Conservation (phyloP, 2,888 invertebrate genomes). For the Melieria omissa region DNA sequence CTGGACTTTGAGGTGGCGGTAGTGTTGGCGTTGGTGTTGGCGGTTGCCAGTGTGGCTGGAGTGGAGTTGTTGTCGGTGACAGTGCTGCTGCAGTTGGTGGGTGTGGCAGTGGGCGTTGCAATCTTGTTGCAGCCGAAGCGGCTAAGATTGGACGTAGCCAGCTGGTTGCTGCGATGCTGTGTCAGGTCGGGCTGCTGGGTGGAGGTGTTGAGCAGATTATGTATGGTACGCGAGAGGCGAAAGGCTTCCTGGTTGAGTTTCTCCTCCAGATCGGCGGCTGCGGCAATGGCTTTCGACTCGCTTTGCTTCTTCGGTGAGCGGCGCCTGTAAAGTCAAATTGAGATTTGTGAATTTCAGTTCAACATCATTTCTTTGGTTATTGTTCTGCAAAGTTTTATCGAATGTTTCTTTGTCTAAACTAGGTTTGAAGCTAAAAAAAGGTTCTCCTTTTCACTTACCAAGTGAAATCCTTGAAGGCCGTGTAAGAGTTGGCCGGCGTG, state of each 20-base stretch:
- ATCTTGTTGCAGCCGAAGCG: not conserved
- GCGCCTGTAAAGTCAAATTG: constrained; percentile 52
- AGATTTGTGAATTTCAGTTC: not conserved
- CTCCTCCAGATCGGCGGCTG: constrained; percentile 71
- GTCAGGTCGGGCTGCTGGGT: constrained; percentile 74
- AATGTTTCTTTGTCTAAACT: too few species aligned
- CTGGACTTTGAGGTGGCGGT: constrained; percentile 4
- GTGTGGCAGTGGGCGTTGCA: constrained; percentile 37
- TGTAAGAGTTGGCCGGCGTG: constrained; percentile 56
- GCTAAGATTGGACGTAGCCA: not conserved
- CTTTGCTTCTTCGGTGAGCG: constrained; percentile 68
- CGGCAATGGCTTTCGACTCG: constrained; percentile 48
- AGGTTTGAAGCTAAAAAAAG: too few species aligned
- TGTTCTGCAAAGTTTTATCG: too few species aligned
- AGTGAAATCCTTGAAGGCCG: constrained; percentile 70
- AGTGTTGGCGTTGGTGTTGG: constrained; percentile 29
- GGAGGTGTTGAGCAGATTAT: constrained; percentile 73
- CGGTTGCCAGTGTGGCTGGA: constrained; percentile 2
- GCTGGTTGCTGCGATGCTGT: constrained; percentile 47
- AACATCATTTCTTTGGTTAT: too few species aligned
- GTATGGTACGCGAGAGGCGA: constrained; percentile 73
- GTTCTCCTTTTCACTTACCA: constrained; percentile 67
- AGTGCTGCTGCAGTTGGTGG: constrained; percentile 21
- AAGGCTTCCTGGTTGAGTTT: constrained; percentile 76
- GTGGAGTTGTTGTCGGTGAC: constrained; percentile 12